A percentile compares a stretch with the other conserved stretches of the same genome.
Conservation (phyloP, 2,113 vertebrate genomes). For the Crotalus horridus region DNA sequence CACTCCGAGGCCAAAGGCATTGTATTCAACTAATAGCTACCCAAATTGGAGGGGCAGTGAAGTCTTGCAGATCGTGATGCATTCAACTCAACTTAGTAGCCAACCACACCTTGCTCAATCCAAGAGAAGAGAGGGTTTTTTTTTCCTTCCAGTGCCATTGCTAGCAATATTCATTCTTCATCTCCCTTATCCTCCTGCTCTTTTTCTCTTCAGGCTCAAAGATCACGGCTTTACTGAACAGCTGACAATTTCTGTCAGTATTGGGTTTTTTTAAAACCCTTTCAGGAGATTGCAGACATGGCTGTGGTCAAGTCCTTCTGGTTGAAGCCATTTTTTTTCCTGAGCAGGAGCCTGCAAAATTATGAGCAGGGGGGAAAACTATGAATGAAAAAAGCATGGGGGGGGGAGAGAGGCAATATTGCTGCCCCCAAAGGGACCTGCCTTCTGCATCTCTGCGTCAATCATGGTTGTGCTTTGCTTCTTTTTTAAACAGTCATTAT, state of each 20-base stretch:
- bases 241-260: background rate
- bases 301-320: background rate
- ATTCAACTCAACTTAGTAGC: background rate
- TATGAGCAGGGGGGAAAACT: rapidly evolving
- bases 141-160: background rate
- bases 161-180: background rate
- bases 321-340: background rate
- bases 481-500: background rate
- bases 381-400: background rate
- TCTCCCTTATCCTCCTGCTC: background rate
- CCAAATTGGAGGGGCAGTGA: background rate
- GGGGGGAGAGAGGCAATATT: background rate
- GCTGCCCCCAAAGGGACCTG: background rate
- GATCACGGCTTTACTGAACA: background rate
- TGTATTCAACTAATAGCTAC: background rate
- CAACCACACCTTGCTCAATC: background rate
- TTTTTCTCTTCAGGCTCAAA: background rate
- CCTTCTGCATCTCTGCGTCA: background rate
- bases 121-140: background rate
- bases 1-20: conserved; percentile 16
- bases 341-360: background rate
- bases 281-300: background rate
- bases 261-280: background rate
- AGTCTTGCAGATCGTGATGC: background rate
- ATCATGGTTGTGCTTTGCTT: background rate